These are phyloP conservation scores for Drosophila ochracea DNA, from an alignment of 2,888 invertebrate genomes.

Conservation along the genomic window DNA sequence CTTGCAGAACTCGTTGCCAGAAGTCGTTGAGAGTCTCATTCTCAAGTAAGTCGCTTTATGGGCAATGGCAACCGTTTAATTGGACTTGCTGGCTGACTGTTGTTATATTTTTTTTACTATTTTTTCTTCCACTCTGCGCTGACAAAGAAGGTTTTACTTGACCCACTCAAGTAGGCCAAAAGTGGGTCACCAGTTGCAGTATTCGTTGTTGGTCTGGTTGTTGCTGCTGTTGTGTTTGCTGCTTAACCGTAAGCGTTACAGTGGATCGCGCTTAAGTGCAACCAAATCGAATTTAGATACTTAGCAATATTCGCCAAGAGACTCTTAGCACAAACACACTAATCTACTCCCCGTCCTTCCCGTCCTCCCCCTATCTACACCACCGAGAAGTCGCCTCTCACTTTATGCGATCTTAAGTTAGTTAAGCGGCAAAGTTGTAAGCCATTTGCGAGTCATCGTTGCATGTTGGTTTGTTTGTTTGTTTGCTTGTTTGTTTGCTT, in stretches of 20 bases:
- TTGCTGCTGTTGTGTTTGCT: conserved; percentile 14
- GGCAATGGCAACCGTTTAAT: conserved; percentile 69
- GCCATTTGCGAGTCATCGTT: conserved; percentile 59
- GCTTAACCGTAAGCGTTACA: conserved; percentile 35
- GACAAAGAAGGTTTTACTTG: conserved; percentile 79
- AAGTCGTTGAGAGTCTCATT: conserved; percentile 32
- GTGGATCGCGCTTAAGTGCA: conserved; percentile 63
- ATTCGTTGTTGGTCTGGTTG: conserved; percentile 14
- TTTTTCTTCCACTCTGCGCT: conserved; percentile 59
- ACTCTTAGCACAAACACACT: conserved; percentile 14
- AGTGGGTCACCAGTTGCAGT: conserved; percentile 54
- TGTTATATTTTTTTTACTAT: conserved; percentile 10
- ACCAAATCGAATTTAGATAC: conserved; percentile 75
- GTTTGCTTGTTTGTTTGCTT: conserved; percentile 5
- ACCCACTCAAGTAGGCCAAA: conserved; percentile 70
- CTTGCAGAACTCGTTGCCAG: conserved; percentile 52
- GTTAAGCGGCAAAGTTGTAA: conserved; percentile 74
- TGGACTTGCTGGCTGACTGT: conserved; percentile 54
- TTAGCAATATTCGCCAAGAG: conserved; percentile 57
- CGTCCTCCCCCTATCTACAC: too few species aligned
- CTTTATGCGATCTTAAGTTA: conserved; percentile 67
- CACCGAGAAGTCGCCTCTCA: conserved; percentile 48
- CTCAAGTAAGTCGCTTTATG: conserved; percentile 64
- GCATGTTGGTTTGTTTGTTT: conserved; percentile 30
- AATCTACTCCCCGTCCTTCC: background rate